Base-by-base conservation (phyloP, 2,797 vertebrate genomes). In the Nasua narica region DNA sequence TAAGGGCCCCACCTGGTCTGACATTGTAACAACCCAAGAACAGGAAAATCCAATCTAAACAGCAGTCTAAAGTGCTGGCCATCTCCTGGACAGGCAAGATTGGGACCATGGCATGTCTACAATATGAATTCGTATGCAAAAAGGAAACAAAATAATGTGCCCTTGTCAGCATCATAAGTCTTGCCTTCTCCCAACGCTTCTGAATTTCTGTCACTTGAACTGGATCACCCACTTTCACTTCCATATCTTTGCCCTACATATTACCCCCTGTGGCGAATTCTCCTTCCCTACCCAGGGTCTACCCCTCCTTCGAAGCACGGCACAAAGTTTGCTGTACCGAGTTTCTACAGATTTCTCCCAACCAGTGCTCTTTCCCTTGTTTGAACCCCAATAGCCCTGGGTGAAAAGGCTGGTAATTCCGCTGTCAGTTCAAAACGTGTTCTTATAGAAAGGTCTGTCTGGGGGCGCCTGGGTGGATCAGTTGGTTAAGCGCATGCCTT, bases 391-490 rank as follows among this genome's bases (percentile, higher is more conserved):
- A 35, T 16, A 88, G 60, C 46, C 60, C 84, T 69, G 1, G 87
- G 58, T 84, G 43, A 50, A 82, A 93, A 97, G 96, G 70, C 60
- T n/a, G 4, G 5, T 72, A 46, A 91, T 81, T 95, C 29, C 25
- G 82, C 90, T 92, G 90, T 95, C 32, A 79, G 21, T 84, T 95
- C 54, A 79, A 78, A 85, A 78, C 40, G 81, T 70, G 40, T 77
- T 93, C 56, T 70, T 70, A 88, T 32, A 37, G 27, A 91, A 93
- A 84, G 43, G 25, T 52, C n/a, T 86, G 94, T 95, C 79, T 92
- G 46, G 7, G 60, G 60, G 60, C 0, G 6, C 60, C 60, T 32
- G 60, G 6, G 29, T 3, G 60, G 14, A 29, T n/a, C 29, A 62
- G 60, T 62, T 29, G 7, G 13, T 32, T 32, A 62, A 62, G 29